Conservation (phyloP, 2,113 vertebrate species). For the Thalassarche chlororhynchos region DNA sequence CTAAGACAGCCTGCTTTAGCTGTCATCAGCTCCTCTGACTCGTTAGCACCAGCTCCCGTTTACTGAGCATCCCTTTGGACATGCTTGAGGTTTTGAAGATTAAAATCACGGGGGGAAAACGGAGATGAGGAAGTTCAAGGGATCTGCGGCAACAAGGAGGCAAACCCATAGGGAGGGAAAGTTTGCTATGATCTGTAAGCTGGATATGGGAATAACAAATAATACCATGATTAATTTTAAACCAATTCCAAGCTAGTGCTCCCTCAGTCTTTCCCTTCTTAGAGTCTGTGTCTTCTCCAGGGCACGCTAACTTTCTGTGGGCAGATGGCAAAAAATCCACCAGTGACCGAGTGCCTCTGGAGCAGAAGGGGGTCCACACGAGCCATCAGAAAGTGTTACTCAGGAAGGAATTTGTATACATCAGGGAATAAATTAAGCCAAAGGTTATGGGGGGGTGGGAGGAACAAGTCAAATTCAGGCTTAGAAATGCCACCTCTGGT, state of each 20-base stretch:
- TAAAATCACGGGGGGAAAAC: accelerated
- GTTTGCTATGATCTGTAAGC: background rate
- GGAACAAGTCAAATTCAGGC: background rate
- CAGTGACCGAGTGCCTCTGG: accelerated
- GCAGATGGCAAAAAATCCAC: background rate
- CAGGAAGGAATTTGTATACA: background rate
- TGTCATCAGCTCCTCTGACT: background rate
- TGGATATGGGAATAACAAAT: background rate
- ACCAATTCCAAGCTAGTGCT: background rate
- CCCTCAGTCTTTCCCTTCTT: background rate
- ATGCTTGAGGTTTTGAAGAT: background rate
- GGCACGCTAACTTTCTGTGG: background rate
- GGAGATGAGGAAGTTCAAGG: background rate
- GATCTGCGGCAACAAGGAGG: background rate
- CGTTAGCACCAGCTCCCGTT: background rate
- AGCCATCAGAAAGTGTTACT: accelerated
- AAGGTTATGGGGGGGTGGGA: background rate
- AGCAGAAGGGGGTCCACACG: accelerated
- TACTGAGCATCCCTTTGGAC: background rate
- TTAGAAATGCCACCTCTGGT: background rate
- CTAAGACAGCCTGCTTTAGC: background rate
- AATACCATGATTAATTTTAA: background rate
- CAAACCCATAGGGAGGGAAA: background rate
- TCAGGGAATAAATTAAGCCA: background rate
- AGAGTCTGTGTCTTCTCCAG: background rate